These are phyloP conservation scores for Silvanus unidentatus DNA, from an alignment of 2,888 invertebrate genomes.

Conservation along the genomic window DNA sequence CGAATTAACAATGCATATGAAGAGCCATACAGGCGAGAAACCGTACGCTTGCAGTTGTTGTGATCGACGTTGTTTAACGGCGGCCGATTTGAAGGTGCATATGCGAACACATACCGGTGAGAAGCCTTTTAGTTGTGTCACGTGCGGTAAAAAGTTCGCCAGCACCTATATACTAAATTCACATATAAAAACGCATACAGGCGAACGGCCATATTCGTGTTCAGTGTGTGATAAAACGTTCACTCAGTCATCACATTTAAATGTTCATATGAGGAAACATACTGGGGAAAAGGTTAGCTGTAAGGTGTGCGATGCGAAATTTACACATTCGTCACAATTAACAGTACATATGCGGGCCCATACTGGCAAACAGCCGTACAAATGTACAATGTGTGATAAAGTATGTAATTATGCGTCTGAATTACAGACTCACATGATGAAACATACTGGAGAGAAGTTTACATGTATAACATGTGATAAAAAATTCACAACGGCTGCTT, in stretches of 20 bases:
- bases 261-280: constrained; percentile 54
- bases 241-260: constrained; percentile 56
- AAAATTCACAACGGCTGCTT: constrained; percentile 40
- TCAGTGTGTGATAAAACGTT: constrained; percentile 54
- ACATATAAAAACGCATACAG: constrained; percentile 58
- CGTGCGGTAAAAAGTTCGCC: constrained; percentile 50
- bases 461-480: constrained; percentile 40
- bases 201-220: constrained; percentile 56
- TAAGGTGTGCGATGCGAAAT: constrained; percentile 38
- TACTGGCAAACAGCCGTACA: constrained; percentile 43
- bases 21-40: constrained; percentile 51
- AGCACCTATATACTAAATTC: constrained; percentile 56
- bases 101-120: constrained; percentile 45
- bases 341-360: constrained; percentile 43
- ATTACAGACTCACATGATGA: constrained; percentile 39
- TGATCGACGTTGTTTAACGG: constrained; percentile 52
- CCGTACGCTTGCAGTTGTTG: constrained; percentile 53
- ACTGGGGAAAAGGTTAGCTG: constrained; percentile 50
- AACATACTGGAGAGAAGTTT: constrained; percentile 40
- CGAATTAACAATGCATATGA: constrained; percentile 48
- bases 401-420: constrained; percentile 40
- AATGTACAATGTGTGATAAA: constrained; percentile 42
- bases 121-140: constrained; percentile 38
- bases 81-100: constrained; percentile 50
- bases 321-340: constrained; percentile 43